A percentile compares a stretch with the other conserved stretches of the same genome.
Evolutionary conservation across 2,113 vertebrate species (phyloP).

Genomic region (Ictalurus furcatus): DNA sequence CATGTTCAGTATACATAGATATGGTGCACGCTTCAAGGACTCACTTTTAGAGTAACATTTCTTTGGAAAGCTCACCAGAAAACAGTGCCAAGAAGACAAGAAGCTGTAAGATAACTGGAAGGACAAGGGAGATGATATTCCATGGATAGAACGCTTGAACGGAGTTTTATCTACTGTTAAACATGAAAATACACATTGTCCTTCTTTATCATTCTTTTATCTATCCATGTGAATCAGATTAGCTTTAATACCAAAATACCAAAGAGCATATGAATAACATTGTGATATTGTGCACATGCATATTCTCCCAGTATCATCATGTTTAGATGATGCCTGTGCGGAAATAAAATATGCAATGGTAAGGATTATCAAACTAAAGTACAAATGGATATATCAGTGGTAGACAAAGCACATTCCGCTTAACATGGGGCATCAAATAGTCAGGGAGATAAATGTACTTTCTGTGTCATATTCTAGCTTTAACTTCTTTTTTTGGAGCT

Average conservation of each 20-base stretch:
- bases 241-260: conserved; percentile 50
- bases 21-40: conserved; percentile 33
- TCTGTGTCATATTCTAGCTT: conserved; percentile 28
- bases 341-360: conserved; percentile 30
- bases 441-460: conserved; percentile 44
- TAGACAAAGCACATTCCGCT: conserved; percentile 47
- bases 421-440: conserved; percentile 29
- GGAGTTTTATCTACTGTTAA: neutral
- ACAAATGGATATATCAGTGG: conserved; percentile 24
- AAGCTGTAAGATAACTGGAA: conserved; percentile 30
- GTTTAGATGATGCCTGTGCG: conserved; percentile 40
- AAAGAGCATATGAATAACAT: conserved; percentile 49
- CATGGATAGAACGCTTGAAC: neutral
- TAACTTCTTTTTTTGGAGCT: conserved; percentile 29
- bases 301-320: conserved; percentile 13
- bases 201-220: conserved; percentile 19
- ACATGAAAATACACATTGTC: conserved; percentile 29
- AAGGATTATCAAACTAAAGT: conserved; percentile 29
- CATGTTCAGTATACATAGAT: conserved; percentile 32
- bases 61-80: conserved; percentile 22
- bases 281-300: neutral
- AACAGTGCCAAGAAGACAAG: conserved; percentile 41
- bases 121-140: conserved; percentile 12
- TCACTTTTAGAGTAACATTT: conserved; percentile 28
- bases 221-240: conserved; percentile 27